Conservation (phyloP, 2,888 invertebrate genomes). For the Euzetes globulus region DNA sequence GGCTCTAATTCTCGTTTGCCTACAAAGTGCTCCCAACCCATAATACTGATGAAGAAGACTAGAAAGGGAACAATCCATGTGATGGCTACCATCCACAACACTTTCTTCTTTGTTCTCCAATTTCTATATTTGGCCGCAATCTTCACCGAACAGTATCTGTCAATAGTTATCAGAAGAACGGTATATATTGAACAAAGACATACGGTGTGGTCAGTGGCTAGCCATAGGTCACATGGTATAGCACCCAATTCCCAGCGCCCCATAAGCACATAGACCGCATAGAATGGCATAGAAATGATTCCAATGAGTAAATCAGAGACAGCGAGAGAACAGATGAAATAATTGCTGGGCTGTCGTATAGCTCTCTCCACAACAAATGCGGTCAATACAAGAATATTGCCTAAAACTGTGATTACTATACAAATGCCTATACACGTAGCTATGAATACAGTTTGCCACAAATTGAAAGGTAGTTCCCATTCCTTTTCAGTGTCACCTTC, state of each 20-base stretch:
- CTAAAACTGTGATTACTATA: conserved; percentile 83
- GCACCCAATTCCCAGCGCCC: conserved; percentile 96
- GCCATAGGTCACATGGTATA: conserved; percentile 92
- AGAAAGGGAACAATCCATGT: conserved; percentile 95
- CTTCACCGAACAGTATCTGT: conserved; percentile 96
- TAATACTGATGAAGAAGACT: conserved; percentile 93
- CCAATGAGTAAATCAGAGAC: conserved; percentile 96
- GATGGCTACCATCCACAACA: conserved; percentile 88
- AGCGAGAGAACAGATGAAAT: conserved; percentile 96
- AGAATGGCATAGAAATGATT: conserved; percentile 96
- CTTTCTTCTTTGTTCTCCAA: conserved; percentile 89
- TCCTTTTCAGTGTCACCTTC: not conserved
- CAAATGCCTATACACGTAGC: conserved; percentile 77
- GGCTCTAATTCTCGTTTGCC: conserved; percentile 79
- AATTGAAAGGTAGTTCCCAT: conserved; percentile 59
- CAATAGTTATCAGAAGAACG: conserved; percentile 94
- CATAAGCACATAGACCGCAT: conserved; percentile 91
- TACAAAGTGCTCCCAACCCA: conserved; percentile 97
- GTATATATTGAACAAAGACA: conserved; percentile 99
- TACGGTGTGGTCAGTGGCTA: conserved; percentile 97
- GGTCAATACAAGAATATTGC: conserved; percentile 87
- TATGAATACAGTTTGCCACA: conserved; percentile 82
- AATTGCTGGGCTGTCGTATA: conserved; percentile 90
- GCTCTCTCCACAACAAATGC: conserved; percentile 90
- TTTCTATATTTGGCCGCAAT: conserved; percentile 93